Evolutionary conservation across 64 coral and sea anemone species (phyloP).

Genomic region (Dendrophyllia cribrosa): DNA sequence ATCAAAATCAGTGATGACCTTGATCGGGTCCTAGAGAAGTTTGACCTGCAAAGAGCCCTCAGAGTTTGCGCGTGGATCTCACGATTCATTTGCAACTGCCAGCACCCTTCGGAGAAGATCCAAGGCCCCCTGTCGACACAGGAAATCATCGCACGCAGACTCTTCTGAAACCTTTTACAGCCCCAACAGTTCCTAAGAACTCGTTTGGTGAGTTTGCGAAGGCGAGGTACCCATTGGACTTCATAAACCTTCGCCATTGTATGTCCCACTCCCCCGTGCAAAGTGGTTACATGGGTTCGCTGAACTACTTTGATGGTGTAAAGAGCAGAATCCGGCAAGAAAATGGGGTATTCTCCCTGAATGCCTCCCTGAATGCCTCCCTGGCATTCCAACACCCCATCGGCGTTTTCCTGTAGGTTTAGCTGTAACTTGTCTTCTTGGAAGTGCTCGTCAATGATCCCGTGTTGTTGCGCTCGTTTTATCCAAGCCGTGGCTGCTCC

Average conservation of each 20-base stretch:
- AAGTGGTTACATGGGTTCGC: constrained; percentile 11
- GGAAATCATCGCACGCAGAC: no score
- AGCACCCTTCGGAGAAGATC: no score
- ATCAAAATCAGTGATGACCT: no score
- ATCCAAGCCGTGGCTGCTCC: no score
- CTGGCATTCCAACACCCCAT: constrained; percentile 28
- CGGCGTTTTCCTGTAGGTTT: constrained; percentile 1
- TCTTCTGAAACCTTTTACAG: constrained; percentile 27
- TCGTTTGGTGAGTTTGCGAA: background rate
- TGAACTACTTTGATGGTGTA: constrained; percentile 29
- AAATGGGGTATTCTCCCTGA: constrained; percentile 32
- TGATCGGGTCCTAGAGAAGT: no score
- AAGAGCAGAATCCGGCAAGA: constrained; percentile 24
- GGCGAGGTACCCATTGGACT: background rate
- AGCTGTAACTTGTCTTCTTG: constrained; percentile 3
- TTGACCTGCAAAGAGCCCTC: no score
- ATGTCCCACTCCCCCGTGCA: constrained; percentile 48
- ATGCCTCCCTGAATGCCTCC: no score
- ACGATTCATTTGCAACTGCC: no score
- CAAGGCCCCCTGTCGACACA: no score
- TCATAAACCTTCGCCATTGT: constrained; percentile 22
- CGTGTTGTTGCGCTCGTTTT: no score
- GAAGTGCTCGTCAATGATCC: background rate
- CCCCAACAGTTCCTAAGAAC: background rate
- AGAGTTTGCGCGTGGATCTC: no score